Evolutionary conservation across 1,140 invertebrate genomes (phyloP).

Genomic region (Augochlora pura): DNA sequence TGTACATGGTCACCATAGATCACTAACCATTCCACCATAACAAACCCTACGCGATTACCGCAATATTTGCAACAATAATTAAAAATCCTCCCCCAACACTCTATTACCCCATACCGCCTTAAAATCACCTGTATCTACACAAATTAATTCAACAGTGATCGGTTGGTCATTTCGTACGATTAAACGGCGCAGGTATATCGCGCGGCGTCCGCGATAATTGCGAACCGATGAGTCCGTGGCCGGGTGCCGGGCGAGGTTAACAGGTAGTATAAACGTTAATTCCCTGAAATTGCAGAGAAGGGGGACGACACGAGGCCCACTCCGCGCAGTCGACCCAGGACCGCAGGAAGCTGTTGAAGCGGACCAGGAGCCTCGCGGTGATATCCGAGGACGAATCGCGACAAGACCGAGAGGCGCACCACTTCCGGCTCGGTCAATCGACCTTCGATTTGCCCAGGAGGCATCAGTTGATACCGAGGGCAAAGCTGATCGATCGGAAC

Average conservation of each 20-base stretch:
- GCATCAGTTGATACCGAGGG: slow-evolving; percentile 88
- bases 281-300: slow-evolving; percentile 50
- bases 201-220: no score
- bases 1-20: no score
- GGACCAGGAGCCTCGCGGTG: slow-evolving; percentile 87
- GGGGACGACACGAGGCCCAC: slow-evolving; percentile 67
- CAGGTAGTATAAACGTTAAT: background rate
- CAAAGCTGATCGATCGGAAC: slow-evolving; percentile 87
- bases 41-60: no score
- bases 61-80: no score
- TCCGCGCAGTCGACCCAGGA: slow-evolving; percentile 71
- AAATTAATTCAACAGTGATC: no score
- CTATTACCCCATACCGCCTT: no score
- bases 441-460: slow-evolving; percentile 82
- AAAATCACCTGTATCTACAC: no score
- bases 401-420: slow-evolving; percentile 60
- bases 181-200: no score
- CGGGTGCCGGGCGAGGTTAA: background rate
- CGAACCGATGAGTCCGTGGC: no score
- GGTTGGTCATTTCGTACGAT: no score
- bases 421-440: slow-evolving; percentile 68
- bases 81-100: no score
- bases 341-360: slow-evolving; percentile 83
- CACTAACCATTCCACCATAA: no score
- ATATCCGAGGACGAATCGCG: slow-evolving; percentile 88